Evolutionary conservation across 1,140 invertebrate species (phyloP).

Genomic region (Physella acuta): DNA sequence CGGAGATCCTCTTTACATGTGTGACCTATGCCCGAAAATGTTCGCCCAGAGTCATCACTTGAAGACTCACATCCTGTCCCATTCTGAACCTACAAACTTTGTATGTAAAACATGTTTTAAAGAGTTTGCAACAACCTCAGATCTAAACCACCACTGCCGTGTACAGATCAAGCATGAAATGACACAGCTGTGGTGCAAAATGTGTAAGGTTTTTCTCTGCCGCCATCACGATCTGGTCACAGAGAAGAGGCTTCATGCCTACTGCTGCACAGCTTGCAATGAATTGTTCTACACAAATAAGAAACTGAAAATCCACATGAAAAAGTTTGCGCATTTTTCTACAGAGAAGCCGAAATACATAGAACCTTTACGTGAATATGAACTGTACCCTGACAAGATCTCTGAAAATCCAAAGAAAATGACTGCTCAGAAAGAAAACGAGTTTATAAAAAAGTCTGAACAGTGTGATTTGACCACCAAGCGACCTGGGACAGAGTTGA

Average conservation of each 20-base stretch:
- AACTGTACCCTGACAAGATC: slow-evolving; percentile 9
- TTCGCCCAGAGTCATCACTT: slow-evolving; percentile 26
- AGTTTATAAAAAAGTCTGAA: not conserved
- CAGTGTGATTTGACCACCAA: not conserved
- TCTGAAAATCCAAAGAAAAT: slow-evolving; percentile 1
- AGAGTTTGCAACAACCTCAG: slow-evolving; percentile 14
- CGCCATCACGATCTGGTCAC: not conserved
- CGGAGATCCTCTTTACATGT: slow-evolving; percentile 19
- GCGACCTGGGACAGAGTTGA: not conserved
- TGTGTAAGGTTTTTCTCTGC: slow-evolving; percentile 24
- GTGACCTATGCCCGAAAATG: slow-evolving; percentile 26
- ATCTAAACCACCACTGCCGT: slow-evolving; percentile 16
- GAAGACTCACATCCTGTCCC: slow-evolving; percentile 25
- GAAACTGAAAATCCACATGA: slow-evolving; percentile 23
- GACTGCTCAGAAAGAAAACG: slow-evolving; percentile 8
- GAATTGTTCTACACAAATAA: slow-evolving; percentile 20
- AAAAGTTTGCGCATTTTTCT: slow-evolving; percentile 24
- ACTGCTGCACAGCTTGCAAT: slow-evolving; percentile 20
- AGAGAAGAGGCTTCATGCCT: slow-evolving; percentile 16
- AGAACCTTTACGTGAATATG: slow-evolving; percentile 14
- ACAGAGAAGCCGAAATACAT: slow-evolving; percentile 13
- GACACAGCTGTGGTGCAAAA: slow-evolving; percentile 15
- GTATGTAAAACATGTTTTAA: slow-evolving; percentile 19
- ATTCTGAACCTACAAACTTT: slow-evolving; percentile 23
- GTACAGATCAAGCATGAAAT: slow-evolving; percentile 18